These are phyloP conservation scores for Enhydra lutris DNA, from an alignment of 2,113 vertebrate genomes.

Conservation along the genomic window DNA sequence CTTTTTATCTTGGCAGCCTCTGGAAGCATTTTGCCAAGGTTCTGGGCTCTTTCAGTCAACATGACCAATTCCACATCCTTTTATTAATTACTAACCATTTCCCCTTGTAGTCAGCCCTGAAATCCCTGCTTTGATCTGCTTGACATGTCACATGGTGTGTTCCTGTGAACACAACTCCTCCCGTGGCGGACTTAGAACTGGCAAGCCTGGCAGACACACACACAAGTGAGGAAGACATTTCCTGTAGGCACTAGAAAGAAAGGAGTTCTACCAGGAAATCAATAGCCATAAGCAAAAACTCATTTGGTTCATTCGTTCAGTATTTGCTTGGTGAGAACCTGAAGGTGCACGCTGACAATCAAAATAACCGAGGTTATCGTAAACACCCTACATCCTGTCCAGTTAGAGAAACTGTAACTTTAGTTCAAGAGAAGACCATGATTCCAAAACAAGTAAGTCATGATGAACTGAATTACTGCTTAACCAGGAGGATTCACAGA, in stretches of 20 bases:
- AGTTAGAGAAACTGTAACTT: constrained; percentile 32
- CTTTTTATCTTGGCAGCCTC: constrained; percentile 49
- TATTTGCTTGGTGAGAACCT: background rate
- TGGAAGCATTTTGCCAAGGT: background rate
- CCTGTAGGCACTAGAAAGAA: background rate
- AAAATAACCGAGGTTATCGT: background rate
- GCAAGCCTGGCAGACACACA: background rate
- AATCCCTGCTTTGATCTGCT: constrained; percentile 64
- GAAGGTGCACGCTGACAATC: background rate
- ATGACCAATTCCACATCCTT: constrained; percentile 60
- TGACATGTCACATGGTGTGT: background rate
- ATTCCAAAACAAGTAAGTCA: background rate
- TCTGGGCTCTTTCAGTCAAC: constrained; percentile 46
- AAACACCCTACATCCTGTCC: background rate
- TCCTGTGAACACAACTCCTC: constrained; percentile 20
- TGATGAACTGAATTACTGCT: background rate
- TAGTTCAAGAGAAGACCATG: background rate
- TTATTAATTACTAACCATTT: constrained; percentile 57
- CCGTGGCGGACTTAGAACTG: background rate
- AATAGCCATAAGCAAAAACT: background rate
- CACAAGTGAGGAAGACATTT: background rate
- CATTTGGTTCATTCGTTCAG: background rate
- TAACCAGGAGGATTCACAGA: background rate
- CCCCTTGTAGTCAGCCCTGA: constrained; percentile 30
- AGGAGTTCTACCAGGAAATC: background rate